Percentiles rank a stretch among this genome's conserved stretches.
phyloP scores from a whole-genome alignment of 2,797 vertebrate genomes.

The Myotis daubentonii region DNA sequence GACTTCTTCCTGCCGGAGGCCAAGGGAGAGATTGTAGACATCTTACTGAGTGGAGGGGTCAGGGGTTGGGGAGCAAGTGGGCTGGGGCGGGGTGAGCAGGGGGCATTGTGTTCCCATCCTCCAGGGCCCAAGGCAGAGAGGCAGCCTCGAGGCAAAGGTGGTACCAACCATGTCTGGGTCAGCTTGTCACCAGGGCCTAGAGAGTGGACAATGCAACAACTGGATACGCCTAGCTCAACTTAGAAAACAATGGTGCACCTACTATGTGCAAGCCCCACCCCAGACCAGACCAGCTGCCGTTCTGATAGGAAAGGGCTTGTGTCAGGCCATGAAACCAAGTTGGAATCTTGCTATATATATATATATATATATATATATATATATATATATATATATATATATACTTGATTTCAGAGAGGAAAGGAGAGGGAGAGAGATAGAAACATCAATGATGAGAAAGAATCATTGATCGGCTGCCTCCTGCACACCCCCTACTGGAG shows the following conservation, averaged over 20 bases:
- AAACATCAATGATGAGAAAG: too few relatives aligned
- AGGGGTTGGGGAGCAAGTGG: neutral
- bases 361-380: too few relatives aligned
- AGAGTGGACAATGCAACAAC: neutral
- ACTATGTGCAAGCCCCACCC: rapidly evolving
- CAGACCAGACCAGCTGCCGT: neutral
- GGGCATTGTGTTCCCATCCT: neutral
- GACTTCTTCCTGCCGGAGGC: constrained; percentile 7
- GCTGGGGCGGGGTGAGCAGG: neutral
- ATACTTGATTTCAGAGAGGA: too few relatives aligned
- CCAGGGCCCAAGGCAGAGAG: neutral
- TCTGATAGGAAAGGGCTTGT: neutral
- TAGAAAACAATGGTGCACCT: neutral
- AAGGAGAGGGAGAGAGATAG: too few relatives aligned
- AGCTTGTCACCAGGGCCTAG: neutral
- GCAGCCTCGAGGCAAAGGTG: neutral
- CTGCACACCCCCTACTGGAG: too few relatives aligned
- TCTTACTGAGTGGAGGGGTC: neutral
- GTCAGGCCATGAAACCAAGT: neutral
- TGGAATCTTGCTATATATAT: too few relatives aligned
- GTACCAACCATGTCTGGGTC: rapidly evolving
- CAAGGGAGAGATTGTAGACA: neutral
- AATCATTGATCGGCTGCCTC: too few relatives aligned
- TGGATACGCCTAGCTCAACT: neutral
- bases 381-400: too few relatives aligned